Conservation (phyloP, 2,797 vertebrate genomes). For the Sebastolobus altivelis region DNA sequence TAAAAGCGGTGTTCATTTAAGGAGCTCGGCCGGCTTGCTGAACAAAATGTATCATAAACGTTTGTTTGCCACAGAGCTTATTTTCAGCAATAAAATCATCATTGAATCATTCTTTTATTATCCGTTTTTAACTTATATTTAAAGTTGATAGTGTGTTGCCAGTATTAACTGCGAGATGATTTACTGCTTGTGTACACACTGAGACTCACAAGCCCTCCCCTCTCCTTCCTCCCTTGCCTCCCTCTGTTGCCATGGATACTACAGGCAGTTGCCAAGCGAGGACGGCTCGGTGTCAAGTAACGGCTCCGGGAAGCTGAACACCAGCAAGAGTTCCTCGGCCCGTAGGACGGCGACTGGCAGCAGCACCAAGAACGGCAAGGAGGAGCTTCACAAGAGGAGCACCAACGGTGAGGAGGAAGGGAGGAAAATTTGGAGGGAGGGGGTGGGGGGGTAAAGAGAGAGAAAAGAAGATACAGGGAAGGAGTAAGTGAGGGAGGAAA, state of each 20-base stretch:
- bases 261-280: constrained; percentile 94
- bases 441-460: neutral
- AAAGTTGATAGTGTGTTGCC: constrained; percentile 27
- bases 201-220: constrained; percentile 49
- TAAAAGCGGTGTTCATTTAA: too few relatives aligned
- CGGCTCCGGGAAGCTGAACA: constrained; percentile 95
- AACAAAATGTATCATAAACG: too few relatives aligned
- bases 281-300: constrained; percentile 93
- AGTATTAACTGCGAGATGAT: constrained; percentile 30
- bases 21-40: too few relatives aligned
- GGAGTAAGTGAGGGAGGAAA: neutral
- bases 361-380: constrained; percentile 88
- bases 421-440: neutral
- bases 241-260: constrained; percentile 95
- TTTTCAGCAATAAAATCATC: too few relatives aligned
- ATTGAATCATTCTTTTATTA: too few relatives aligned
- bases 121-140: neutral
- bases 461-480: neutral
- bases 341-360: constrained; percentile 87
- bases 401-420: constrained; percentile 66
- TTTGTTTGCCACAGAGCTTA: too few relatives aligned
- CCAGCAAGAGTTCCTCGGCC: constrained; percentile 88
- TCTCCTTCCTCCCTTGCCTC: constrained; percentile 24
- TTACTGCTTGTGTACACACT: constrained; percentile 40
- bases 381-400: constrained; percentile 91